phyloP scores from a whole-genome alignment of 2,113 vertebrate genomes.

The Sorex fumeus region DNA sequence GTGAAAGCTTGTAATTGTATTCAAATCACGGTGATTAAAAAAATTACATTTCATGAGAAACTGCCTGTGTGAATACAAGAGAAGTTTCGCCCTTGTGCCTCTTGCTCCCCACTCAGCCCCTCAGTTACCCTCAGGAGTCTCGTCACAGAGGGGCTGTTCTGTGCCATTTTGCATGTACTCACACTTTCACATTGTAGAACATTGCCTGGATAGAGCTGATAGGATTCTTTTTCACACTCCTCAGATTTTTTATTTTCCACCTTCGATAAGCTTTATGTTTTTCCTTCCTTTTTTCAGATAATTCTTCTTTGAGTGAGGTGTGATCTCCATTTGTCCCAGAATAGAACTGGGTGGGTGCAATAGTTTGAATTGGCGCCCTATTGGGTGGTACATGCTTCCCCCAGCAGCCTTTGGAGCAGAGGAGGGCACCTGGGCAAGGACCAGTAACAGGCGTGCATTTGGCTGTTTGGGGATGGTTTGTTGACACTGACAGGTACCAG shows the following conservation, averaged over 20 bases:
- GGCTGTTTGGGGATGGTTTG: not conserved
- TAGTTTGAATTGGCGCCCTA: rapidly evolving
- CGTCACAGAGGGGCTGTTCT: not conserved
- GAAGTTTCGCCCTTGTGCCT: not conserved
- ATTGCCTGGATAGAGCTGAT: not conserved
- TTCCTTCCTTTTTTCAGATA: not conserved
- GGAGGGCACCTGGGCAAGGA: no score
- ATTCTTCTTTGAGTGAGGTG: not conserved
- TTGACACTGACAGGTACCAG: not conserved
- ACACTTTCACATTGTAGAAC: not conserved
- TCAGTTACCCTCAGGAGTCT: not conserved
- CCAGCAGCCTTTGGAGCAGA: not conserved
- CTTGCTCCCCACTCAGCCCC: not conserved
- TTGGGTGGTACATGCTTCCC: not conserved
- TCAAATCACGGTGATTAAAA: no score
- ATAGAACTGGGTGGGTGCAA: no score
- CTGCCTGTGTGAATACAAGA: not conserved
- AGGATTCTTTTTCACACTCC: not conserved
- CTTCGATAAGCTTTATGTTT: not conserved
- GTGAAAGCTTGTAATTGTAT: no score
- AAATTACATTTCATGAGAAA: no score
- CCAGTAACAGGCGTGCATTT: not conserved
- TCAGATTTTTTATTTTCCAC: not conserved
- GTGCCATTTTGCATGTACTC: not conserved
- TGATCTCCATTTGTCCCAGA: not conserved